phyloP scores from a whole-genome alignment of 53 echinoderm and acorn worm genomes.

The Hippasteria phrygiana region DNA sequence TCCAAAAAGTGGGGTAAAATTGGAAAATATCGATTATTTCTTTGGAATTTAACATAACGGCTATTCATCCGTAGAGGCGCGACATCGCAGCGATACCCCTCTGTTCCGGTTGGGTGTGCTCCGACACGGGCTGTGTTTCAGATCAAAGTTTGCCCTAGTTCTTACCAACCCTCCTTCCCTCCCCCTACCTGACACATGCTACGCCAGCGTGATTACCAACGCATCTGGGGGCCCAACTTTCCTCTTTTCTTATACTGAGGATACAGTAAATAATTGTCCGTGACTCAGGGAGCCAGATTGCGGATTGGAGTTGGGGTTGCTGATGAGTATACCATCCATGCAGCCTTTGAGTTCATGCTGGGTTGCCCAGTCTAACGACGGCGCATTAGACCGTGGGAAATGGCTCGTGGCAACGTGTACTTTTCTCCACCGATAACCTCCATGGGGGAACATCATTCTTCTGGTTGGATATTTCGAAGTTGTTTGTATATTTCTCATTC shows the following conservation, averaged over 20 bases:
- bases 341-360: conserved; percentile 29
- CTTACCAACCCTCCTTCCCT: neutral
- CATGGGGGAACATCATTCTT: neutral
- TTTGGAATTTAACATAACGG: too few species aligned
- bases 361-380: conserved; percentile 22
- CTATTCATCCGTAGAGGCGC: neutral
- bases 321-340: conserved; percentile 36
- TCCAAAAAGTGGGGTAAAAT: too few species aligned
- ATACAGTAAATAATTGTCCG: too few species aligned
- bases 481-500: too few species aligned
- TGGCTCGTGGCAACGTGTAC: conserved; percentile 38
- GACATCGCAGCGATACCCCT: neutral
- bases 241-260: too few species aligned
- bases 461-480: neutral
- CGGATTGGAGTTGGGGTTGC: neutral
- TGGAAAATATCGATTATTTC: too few species aligned
- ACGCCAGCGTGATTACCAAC: neutral
- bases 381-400: conserved; percentile 52
- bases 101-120: too few species aligned
- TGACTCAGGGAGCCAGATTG: neutral
- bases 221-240: neutral
- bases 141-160: neutral
- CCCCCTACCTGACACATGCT: neutral
- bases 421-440: neutral
- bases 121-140: neutral